Evolutionary conservation across 2,113 vertebrate genomes (phyloP).

Genomic region (Strix aluco): DNA sequence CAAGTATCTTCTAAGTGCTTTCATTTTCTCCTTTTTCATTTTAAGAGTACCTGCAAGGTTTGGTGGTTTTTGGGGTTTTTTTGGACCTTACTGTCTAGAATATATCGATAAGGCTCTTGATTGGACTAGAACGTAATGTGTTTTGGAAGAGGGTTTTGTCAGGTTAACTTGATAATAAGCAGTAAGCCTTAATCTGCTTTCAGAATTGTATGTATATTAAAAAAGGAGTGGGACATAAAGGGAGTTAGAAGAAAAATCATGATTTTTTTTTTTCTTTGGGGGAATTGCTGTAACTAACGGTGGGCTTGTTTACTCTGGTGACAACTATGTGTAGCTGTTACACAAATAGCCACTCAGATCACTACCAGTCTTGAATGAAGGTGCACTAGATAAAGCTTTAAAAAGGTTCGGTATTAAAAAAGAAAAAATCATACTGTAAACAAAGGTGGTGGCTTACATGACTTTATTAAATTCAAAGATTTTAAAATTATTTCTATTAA

Average conservation of each 20-base stretch:
- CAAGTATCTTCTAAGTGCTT: neutral
- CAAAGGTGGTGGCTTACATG: neutral
- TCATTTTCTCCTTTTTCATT: neutral
- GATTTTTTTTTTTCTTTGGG: neutral
- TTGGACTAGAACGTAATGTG: neutral
- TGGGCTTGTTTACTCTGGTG: neutral
- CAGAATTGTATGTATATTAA: neutral
- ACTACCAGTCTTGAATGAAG: neutral
- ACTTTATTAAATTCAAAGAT: neutral
- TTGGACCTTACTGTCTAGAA: accelerated
- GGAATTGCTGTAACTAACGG: neutral
- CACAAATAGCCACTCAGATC: neutral
- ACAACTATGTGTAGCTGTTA: neutral
- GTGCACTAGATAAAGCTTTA: neutral
- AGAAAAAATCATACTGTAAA: neutral
- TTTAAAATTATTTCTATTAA: neutral
- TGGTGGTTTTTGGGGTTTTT: neutral
- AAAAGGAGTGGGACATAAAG: neutral
- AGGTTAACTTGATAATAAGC: neutral
- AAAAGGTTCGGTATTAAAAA: neutral
- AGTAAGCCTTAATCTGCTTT: neutral
- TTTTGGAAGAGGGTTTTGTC: neutral
- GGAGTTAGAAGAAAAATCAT: neutral
- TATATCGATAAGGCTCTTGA: neutral
- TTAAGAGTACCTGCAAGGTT: neutral